Evolutionary conservation across 2,888 invertebrate genomes (phyloP).

Genomic region (Drosophila stalkeri): DNA sequence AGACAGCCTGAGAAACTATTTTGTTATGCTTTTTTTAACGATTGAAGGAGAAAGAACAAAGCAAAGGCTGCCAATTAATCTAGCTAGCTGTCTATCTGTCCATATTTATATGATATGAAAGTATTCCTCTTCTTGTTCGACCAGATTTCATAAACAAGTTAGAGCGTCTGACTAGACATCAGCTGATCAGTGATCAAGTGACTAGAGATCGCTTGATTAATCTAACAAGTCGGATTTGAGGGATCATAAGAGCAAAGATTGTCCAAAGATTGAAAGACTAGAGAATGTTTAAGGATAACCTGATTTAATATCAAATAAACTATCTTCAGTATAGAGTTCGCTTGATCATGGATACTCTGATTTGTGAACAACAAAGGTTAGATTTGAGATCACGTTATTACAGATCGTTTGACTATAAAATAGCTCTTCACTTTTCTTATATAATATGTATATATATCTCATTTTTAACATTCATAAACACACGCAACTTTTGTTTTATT

Average conservation of each 20-base stretch:
- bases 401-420: neutral
- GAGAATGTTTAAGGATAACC: neutral
- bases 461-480: neutral
- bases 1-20: constrained; percentile 26
- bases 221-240: neutral
- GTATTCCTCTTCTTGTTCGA: neutral
- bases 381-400: neutral
- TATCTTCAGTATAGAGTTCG: neutral
- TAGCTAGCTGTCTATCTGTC: neutral
- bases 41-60: neutral
- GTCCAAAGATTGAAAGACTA: neutral
- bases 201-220: neutral
- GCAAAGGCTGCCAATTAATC: constrained; percentile 5
- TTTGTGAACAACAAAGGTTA: neutral
- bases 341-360: neutral
- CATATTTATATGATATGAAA: neutral
- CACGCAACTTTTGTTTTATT: neutral
- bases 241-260: neutral
- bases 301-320: neutral
- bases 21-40: constrained; percentile 1
- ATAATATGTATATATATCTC: neutral
- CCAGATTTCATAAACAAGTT: neutral
- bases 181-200: neutral
- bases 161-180: neutral
- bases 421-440: constrained; percentile 1